Percentiles rank a stretch among this genome's conserved stretches.
These are phyloP conservation scores for Gopherus evgoodei DNA, from an alignment of 2,113 vertebrate genomes.

Conservation along the genomic window DNA sequence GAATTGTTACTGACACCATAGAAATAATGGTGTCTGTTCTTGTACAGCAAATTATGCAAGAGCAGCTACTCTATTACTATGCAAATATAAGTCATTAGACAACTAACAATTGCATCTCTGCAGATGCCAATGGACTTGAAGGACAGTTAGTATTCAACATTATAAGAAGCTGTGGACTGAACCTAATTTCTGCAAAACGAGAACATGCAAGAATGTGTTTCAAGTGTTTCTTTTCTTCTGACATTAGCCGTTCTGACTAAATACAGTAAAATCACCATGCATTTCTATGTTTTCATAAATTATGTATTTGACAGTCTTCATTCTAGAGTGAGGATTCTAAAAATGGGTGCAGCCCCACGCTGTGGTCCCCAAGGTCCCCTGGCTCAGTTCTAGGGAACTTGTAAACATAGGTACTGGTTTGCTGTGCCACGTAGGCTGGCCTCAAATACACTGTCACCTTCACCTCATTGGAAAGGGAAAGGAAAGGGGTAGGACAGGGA, in stretches of 20 bases:
- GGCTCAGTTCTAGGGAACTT: neutral
- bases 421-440: neutral
- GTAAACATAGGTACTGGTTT: neutral
- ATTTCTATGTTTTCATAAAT: conserved; percentile 20
- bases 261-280: neutral
- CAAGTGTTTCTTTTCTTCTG: conserved; percentile 44
- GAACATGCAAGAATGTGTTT: conserved; percentile 50
- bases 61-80: conserved; percentile 73
- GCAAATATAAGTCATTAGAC: conserved; percentile 79
- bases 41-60: conserved; percentile 67
- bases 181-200: conserved; percentile 62
- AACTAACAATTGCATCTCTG: conserved; percentile 73
- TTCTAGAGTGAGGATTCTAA: neutral
- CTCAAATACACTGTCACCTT: neutral
- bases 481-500: neutral
- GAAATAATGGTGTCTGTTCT: conserved; percentile 66
- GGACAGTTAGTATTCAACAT: conserved; percentile 63
- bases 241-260: conserved; percentile 39
- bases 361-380: neutral
- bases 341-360: neutral
- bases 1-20: conserved; percentile 57
- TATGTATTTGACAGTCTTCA: conserved; percentile 7
- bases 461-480: neutral
- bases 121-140: conserved; percentile 68
- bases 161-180: conserved; percentile 50